Percentiles rank a stretch among this genome's conserved stretches.
Evolutionary conservation across 2,797 vertebrate genomes (phyloP).

Genomic region (Alcedo atthis): DNA sequence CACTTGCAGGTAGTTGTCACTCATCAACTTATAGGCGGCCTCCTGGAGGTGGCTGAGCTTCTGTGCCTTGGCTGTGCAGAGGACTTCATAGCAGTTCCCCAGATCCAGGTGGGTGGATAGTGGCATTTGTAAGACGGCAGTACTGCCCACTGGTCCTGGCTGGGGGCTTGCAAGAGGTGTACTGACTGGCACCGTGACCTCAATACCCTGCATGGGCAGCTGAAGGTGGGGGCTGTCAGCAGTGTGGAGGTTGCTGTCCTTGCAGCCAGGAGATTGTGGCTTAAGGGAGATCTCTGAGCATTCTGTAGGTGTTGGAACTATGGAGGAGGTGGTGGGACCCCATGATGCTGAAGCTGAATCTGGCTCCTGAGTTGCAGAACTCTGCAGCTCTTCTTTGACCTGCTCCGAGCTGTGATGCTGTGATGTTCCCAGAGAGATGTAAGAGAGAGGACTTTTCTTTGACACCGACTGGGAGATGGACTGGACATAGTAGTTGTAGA

Average conservation of each 20-base stretch:
- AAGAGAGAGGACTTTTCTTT: constrained; percentile 11
- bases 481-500: constrained; percentile 88
- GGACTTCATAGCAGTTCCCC: constrained; percentile 88
- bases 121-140: constrained; percentile 69
- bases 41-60: constrained; percentile 76
- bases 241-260: constrained; percentile 82
- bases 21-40: constrained; percentile 89
- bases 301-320: background rate
- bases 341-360: rapidly evolving
- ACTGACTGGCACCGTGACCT: background rate
- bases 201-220: constrained; percentile 57
- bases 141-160: constrained; percentile 57
- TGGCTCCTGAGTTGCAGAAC: rapidly evolving
- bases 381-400: background rate
- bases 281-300: background rate
- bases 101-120: constrained; percentile 80
- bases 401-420: rapidly evolving
- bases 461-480: constrained; percentile 80
- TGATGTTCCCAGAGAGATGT: background rate
- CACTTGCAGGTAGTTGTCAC: constrained; percentile 91
- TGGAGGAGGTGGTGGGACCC: background rate
- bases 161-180: background rate
- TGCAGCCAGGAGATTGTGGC: constrained; percentile 38
- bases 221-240: constrained; percentile 78
- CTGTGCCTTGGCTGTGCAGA: constrained; percentile 86